Evolutionary conservation across 1,140 invertebrate species (phyloP).

Genomic region (Tenebrio molitor): DNA sequence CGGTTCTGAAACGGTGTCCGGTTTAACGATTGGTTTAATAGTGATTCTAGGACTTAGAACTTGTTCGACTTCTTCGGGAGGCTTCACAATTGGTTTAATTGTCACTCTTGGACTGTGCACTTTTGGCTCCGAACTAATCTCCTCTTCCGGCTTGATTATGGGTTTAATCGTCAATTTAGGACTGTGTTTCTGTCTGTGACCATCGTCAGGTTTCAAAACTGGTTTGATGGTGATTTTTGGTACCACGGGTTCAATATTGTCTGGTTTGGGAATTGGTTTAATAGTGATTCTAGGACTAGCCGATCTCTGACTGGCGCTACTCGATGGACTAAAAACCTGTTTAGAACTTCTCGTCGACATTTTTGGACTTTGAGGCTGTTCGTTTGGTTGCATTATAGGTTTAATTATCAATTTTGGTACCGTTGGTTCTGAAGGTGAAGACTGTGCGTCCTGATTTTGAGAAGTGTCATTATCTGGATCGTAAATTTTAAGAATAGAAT

Average conservation of each 20-base stretch:
- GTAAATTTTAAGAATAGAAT: constrained; percentile 64
- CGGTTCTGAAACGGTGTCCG: not conserved
- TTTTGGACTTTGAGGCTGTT: constrained; percentile 61
- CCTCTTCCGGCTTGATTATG: constrained; percentile 59
- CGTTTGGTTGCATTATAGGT: constrained; percentile 56
- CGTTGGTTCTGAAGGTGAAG: constrained; percentile 49
- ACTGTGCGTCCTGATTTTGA: constrained; percentile 14
- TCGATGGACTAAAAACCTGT: constrained; percentile 49
- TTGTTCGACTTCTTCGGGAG: constrained; percentile 53
- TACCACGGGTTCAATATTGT: constrained; percentile 51
- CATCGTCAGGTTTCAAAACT: constrained; percentile 58
- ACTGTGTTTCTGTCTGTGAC: constrained; percentile 57
- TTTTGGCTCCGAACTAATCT: constrained; percentile 38
- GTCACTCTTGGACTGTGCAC: constrained; percentile 56
- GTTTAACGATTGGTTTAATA: constrained; percentile 53
- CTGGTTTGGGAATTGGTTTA: constrained; percentile 62
- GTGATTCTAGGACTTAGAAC: constrained; percentile 47
- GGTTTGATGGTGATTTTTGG: constrained; percentile 65
- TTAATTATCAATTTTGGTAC: constrained; percentile 64
- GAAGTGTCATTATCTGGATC: constrained; percentile 56
- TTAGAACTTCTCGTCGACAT: constrained; percentile 54
- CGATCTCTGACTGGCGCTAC: constrained; percentile 50
- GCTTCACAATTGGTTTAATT: constrained; percentile 59
- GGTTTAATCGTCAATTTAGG: constrained; percentile 63
- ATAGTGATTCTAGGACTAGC: constrained; percentile 63